Evolutionary conservation across 2,888 invertebrate species (phyloP).

Genomic region (Calliscelio sp.): DNA sequence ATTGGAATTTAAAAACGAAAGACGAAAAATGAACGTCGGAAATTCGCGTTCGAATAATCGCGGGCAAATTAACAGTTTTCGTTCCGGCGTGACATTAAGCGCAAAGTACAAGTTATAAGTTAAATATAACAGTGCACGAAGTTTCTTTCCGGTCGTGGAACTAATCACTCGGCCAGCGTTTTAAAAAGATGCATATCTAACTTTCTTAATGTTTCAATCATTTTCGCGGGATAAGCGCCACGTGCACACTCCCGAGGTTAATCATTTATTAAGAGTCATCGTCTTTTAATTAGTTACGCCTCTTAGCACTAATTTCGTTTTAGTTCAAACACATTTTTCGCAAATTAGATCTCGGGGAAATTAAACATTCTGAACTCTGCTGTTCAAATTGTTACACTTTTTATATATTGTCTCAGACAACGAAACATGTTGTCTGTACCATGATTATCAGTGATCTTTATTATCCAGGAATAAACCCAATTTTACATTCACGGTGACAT

Average conservation of each 20-base stretch:
- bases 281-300: conserved; percentile 33
- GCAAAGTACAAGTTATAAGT: conserved; percentile 48
- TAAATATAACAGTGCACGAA: conserved; percentile 62
- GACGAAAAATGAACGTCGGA: conserved; percentile 23
- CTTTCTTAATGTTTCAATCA: conserved; percentile 63
- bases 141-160: conserved; percentile 57
- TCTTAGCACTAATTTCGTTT: too few relatives aligned
- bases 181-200: conserved; percentile 66
- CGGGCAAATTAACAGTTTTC: conserved; percentile 46
- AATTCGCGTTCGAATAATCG: conserved; percentile 55
- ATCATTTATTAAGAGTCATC: conserved; percentile 54
- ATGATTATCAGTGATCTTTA: conserved; percentile 42
- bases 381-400: too few relatives aligned
- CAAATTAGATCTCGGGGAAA: too few relatives aligned
- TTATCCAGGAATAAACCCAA: conserved; percentile 43
- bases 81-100: conserved; percentile 49
- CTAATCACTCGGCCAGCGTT: conserved; percentile 46
- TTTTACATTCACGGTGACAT: conserved; percentile 42
- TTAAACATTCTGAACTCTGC: too few relatives aligned
- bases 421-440: too few relatives aligned
- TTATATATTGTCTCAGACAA: too few relatives aligned
- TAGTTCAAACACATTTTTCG: too few relatives aligned
- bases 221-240: conserved; percentile 33
- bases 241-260: conserved; percentile 43
- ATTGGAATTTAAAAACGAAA: conserved; percentile 40